Percentiles rank a stretch among this genome's conserved stretches.
These are phyloP conservation scores for Ditylenchus weischeri DNA, from an alignment of 2,888 invertebrate species.

Conservation along the genomic window DNA sequence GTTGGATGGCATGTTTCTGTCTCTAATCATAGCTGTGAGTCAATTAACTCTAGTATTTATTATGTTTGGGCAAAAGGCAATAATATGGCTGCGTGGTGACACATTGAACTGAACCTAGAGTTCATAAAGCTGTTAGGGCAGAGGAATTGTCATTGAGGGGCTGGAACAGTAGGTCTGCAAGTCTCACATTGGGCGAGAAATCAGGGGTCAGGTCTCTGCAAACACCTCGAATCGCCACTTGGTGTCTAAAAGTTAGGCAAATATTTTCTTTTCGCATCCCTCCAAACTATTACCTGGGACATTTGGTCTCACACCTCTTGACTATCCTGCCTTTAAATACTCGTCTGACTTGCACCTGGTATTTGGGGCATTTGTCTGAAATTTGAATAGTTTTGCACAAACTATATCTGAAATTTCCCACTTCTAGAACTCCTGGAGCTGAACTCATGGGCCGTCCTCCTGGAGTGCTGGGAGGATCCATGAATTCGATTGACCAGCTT, in stretches of 20 bases:
- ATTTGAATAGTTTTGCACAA: background rate
- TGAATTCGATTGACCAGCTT: constrained; percentile 2
- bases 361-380: constrained; percentile 46
- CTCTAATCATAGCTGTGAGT: too few relatives aligned
- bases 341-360: constrained; percentile 52
- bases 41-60: too few relatives aligned
- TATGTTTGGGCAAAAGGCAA: too few relatives aligned
- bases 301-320: constrained; percentile 54
- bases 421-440: constrained; percentile 16
- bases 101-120: too few relatives aligned
- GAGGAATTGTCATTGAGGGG: constrained; percentile 2
- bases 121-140: too few relatives aligned
- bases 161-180: constrained; percentile 13
- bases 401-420: constrained; percentile 10
- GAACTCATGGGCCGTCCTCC: constrained; percentile 14
- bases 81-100: too few relatives aligned
- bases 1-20: too few relatives aligned
- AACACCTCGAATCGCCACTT: constrained; percentile 52
- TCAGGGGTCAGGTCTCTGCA: constrained; percentile 49
- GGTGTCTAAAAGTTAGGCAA: constrained; percentile 21
- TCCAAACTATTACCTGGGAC: constrained; percentile 29
- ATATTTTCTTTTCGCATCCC: too few relatives aligned
- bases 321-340: constrained; percentile 53
- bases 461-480: constrained; percentile 1
- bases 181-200: background rate